These are phyloP conservation scores for Heterotis niloticus DNA, from an alignment of 2,113 vertebrate species.

Conservation along the genomic window DNA sequence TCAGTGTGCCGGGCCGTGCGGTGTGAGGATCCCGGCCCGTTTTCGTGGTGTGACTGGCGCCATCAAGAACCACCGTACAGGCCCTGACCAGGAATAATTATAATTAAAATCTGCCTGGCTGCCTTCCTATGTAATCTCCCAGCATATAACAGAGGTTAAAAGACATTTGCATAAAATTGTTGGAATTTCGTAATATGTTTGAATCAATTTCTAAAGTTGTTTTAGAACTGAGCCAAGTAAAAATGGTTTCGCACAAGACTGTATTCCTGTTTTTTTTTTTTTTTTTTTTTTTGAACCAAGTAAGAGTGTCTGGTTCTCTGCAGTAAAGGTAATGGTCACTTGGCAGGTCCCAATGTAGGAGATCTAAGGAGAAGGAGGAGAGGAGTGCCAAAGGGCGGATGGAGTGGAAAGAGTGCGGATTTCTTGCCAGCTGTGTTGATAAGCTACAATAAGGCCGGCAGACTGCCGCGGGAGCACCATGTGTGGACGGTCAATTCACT, in stretches of 20 bases:
- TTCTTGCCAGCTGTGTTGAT: background rate
- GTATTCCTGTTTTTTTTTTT: background rate
- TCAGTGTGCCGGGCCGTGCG: slow-evolving; percentile 11
- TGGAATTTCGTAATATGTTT: background rate
- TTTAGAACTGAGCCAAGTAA: slow-evolving; percentile 5
- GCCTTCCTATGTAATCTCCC: slow-evolving; percentile 17
- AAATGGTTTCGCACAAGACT: background rate
- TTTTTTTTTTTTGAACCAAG: background rate
- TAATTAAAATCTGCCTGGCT: slow-evolving; percentile 21
- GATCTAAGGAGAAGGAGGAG: background rate
- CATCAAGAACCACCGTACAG: background rate
- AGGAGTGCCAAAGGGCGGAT: background rate
- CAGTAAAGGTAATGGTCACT: background rate
- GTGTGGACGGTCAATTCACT: background rate
- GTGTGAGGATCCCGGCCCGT: background rate
- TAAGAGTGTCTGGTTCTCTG: background rate
- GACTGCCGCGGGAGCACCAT: background rate
- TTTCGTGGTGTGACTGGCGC: background rate
- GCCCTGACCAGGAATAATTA: slow-evolving; percentile 21
- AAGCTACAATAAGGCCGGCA: background rate
- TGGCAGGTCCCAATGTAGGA: background rate
- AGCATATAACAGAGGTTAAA: slow-evolving; percentile 15
- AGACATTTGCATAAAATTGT: slow-evolving; percentile 25
- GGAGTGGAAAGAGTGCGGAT: no score
- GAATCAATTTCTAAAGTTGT: no score